Percentiles rank a stretch among this genome's conserved stretches.
Evolutionary conservation across 2,113 vertebrate species (phyloP).

Genomic region (Labrus mixtus): DNA sequence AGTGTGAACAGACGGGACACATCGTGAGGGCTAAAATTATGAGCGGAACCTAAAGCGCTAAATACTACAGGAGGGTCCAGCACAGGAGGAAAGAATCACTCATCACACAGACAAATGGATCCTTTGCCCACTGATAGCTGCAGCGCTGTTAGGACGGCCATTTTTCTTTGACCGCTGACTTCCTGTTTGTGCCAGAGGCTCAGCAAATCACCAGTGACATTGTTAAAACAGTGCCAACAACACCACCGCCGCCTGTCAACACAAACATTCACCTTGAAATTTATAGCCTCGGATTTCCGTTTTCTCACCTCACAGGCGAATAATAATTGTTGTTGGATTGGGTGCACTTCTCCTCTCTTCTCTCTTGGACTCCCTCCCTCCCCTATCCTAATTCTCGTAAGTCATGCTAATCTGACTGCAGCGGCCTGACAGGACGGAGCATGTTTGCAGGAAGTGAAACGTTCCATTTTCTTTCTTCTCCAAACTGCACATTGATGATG

Average conservation of each 20-base stretch:
- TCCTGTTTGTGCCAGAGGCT: constrained; percentile 70
- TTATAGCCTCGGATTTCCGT: constrained; percentile 66
- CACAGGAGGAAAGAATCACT: constrained; percentile 76
- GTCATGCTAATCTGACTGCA: constrained; percentile 74
- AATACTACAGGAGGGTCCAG: constrained; percentile 37
- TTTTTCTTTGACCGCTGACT: constrained; percentile 59
- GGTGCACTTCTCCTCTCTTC: constrained; percentile 33
- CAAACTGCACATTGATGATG: constrained; percentile 74
- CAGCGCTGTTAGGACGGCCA: constrained; percentile 43
- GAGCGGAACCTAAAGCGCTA: constrained; percentile 44
- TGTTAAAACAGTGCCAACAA: constrained; percentile 64
- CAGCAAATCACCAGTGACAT: constrained; percentile 62
- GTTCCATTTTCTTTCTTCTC: constrained; percentile 66
- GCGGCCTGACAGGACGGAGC: constrained; percentile 70
- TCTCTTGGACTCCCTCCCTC: constrained; percentile 9
- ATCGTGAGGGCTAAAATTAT: constrained; percentile 48
- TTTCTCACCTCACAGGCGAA: constrained; percentile 40
- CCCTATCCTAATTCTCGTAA: constrained; percentile 66
- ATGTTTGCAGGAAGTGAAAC: constrained; percentile 78
- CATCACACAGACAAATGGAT: constrained; percentile 75
- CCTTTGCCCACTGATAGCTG: constrained; percentile 57
- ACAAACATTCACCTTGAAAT: constrained; percentile 68
- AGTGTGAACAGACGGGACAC: constrained; percentile 39
- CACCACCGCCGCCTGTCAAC: constrained; percentile 79
- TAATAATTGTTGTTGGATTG: constrained; percentile 13